Base-by-base conservation (phyloP, 2,113 vertebrate genomes). In the Apodemus speciosus region DNA sequence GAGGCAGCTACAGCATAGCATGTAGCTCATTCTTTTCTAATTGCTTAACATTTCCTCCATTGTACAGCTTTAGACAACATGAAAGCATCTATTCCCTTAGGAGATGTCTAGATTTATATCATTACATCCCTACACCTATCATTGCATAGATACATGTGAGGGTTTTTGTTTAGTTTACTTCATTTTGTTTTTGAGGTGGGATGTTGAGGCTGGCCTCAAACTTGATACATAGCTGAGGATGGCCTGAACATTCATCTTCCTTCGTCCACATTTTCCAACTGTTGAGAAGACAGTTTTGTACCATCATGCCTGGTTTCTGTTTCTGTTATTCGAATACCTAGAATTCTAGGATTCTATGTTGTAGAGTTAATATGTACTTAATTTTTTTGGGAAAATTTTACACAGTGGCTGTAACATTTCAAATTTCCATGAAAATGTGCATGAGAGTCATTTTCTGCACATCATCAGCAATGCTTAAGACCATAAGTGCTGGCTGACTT, bases 391-490 rank as follows among this genome's bases (percentile, higher is more conserved):
- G 9, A 8, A 8, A 9, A 51, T 56, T 56, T 69, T 88, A 90
- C 51, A 64, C 40, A 69, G 18, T 64, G 11, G 15, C 6, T 80
- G 10, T 40, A 88, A 15, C 62, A 85, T 69, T 95, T 90, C 15
- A 90, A 85, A 66, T 84, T 86, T 32, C n/a, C 69, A 89, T 85
- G n/a, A 60, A 91, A 89, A 86, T 60, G 2, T 80, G 4, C 73
- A 5, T 27, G 18, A 85, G 15, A 89, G 1, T 69, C 9, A 27
- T n/a, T 83, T 85, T 7, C 32, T 72, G 5, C 20, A 40, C 13
- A 35, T 66, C 25, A 30, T 91, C 64, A 64, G 5, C 76, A 90
- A 3, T 49, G 11, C n/a, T 75, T 92, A 9, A 51, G 30, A 51
- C 72, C 62, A 25, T 32, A 43, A 60, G 15, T 89, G 2, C 49